These are phyloP conservation scores for Eucidaris tribuloides DNA, from an alignment of 35 echinoderm and acorn worm genomes.

Conservation along the genomic window DNA sequence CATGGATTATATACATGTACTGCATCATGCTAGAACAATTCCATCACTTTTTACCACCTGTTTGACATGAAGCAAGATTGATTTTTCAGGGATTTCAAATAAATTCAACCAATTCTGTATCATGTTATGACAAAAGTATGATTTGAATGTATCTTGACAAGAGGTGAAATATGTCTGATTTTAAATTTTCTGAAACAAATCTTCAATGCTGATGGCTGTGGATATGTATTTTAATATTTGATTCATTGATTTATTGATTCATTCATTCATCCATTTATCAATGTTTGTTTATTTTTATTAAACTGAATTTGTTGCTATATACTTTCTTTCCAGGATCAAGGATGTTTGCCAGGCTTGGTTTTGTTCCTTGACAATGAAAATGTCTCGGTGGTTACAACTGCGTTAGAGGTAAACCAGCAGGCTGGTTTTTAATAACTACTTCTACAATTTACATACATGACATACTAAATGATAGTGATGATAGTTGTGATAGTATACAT, in stretches of 20 bases:
- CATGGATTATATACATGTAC: too few relatives aligned
- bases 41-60: too few relatives aligned
- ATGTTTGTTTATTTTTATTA: neutral
- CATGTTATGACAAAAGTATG: neutral
- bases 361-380: conserved; percentile 87
- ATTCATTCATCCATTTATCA: neutral
- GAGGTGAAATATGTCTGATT: neutral
- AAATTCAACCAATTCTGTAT: too few relatives aligned
- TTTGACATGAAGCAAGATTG: too few relatives aligned
- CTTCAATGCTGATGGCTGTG: neutral
- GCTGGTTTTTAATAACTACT: neutral
- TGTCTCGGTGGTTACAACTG: conserved; percentile 60
- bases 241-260: neutral
- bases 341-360: conserved; percentile 83
- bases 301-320: neutral
- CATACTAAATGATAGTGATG: neutral
- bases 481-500: neutral
- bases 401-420: conserved; percentile 65
- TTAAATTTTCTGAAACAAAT: neutral
- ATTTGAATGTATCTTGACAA: neutral
- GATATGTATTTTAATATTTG: neutral
- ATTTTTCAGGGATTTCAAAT: too few relatives aligned
- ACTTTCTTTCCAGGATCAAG: conserved; percentile 58
- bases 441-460: too few relatives aligned
- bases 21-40: too few relatives aligned